Base-by-base conservation (phyloP, 2,888 invertebrate species). In the Lasioglossum marginatum region DNA sequence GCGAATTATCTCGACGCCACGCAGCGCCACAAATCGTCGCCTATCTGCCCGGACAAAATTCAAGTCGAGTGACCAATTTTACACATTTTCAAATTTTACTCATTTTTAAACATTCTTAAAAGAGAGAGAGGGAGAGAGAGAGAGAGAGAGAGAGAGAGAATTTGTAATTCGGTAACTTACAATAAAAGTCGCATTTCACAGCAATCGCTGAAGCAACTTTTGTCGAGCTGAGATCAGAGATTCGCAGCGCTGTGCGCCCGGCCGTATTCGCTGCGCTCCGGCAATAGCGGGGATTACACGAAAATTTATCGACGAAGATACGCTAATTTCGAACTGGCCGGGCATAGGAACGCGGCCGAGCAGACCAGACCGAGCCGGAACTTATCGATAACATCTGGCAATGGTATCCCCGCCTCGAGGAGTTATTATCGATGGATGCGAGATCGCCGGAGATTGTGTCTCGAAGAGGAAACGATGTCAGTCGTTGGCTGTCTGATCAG, bases 201-300 rank as follows among this genome's bases (percentile, higher is more conserved):
- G 19, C 6, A 4, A 14, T 14, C 43, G 4, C 43, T 19, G 48
- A 48, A 19, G 48, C 48, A 23, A 52, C 48, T 52, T 52, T 23
- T 19, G 48, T 23, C 48, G 23, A 52, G 2, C 8, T 52, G 23
- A 0, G 23, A 23, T 23, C 48, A 2, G 23, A 23, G 8, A 23
- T 52, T 52, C 23, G 23, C 23, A 52, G 23, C 48, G 48, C 19
- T 19, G 48, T 19, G 48, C 5, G 19, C 1, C 48, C 19, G 48
- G 19, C 5, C 48, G 48, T 5, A 4, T 48, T 48, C 48, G 19
- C 48, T 1, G 16, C 45, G 23, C 23, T 23, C 23, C 23, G 68
- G 88, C 92, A 93, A 93, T 93, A 90, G 91, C 89, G 78, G 16
- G 85, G 91, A 92, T 91, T 92, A 91, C 78, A 79, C 68, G 89